Base-by-base conservation (phyloP, 1,140 invertebrate genomes). In the Leptonema lineaticorne region DNA sequence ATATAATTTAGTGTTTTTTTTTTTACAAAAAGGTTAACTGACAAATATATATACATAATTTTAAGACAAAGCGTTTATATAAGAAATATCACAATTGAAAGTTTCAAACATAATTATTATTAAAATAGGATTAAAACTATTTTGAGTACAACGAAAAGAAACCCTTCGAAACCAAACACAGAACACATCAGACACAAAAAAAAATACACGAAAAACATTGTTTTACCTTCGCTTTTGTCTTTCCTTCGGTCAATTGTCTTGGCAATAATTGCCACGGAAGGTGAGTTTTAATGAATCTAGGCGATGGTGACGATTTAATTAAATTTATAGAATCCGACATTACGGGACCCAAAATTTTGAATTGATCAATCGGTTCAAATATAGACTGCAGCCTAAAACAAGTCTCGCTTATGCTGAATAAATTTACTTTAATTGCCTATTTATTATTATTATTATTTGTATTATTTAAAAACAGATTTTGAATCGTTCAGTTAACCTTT, bases 241-340 rank as follows among this genome's bases (percentile, higher is more conserved):
- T 22, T 50, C 45, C 41, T 20, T 27, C 50, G 4, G 24, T 41
- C 22, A 64, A 4, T 1, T 28, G 46, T 8, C 72, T 75, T 1
- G 78, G 78, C 2, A 79, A 79, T 11, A 81, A 64, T 7, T 81
- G 68, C 0, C 79, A 81, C 0, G 80, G 80, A 11, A 81, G 69
- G 64, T 81, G 80, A 0, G 78, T 79, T 67, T 81, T 81, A 20
- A 81, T 79, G 41, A 77, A 80, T 20, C 80, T 65, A 0, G 79
- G 79, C 8, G 80, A 81, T 1, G 78, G 75, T n/a, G 72, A 24
- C 1, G 8, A 18, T 9, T 6, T n/a, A 2, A 18, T 46, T 24
- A 14, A 27, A 14, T 41, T 45, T 3, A 63, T 22, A 24, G 59
- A 62, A 41, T 63, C 22, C 6, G 33, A 1, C 1, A 59, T 0